Evolutionary conservation across 2,797 vertebrate species (phyloP), one percentile per base, ranked within the genome.

Genomic region (Phoebastria nigripes): DNA sequence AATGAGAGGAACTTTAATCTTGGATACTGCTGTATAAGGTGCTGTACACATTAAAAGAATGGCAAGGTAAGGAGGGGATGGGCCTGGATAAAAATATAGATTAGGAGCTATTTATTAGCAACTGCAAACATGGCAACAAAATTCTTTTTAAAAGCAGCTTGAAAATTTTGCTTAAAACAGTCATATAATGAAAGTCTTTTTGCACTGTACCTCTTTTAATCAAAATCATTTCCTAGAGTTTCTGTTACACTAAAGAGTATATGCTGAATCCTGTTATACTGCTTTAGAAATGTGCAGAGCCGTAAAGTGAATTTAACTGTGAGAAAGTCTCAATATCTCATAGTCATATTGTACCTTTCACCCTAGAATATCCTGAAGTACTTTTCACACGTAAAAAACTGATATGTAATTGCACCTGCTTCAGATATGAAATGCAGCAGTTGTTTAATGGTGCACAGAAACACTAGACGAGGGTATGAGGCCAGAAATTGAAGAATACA

Each of bases 1-100:
- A 96, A 96, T 87, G 93, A 92, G 95, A 95, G 96, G 96, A 98
- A 97, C 97, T 97, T 98, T 98, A 97, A 97, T 98, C 97, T 97
- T 96, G 95, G 86, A 41, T 94, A 55, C 79, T 96, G 61, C 86
- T 79, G 69, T 88, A 67, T 94, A 87, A 83, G 82, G 67, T 73
- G 56, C 92, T 93, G 91, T 90, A 83, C 87, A 92, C 95, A 94
- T 97, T 91, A 95, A 94, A 97, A 94, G 61, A 33, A 76, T 35
- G 18, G 47, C 55, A 91, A 94, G 63, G 82, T 69, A 93, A 91
- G 61, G 81, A 89, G 29, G 41, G 72, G 73, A 69, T 56, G 33
- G 69, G 42, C 62, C 56, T 87, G 91, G 69, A 66, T 90, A 79
- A 93, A 95, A 94, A 92, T 94, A 91, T 19, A 66, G 41, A 73